phyloP scores from a whole-genome alignment of 1,140 invertebrate species.

The Phortica variegata region DNA sequence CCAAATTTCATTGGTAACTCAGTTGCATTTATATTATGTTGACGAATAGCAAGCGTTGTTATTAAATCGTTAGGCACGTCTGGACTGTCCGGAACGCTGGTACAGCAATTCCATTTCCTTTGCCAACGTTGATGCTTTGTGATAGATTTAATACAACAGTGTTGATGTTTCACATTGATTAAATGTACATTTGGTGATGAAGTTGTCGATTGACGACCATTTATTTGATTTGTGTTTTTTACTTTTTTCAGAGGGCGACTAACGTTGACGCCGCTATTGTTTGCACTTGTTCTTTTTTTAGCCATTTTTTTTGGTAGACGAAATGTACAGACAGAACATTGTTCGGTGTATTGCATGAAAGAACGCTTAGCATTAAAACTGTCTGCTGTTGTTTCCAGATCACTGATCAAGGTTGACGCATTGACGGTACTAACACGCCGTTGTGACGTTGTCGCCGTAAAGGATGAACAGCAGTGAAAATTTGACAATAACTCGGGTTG shows the following conservation, averaged over 20 bases:
- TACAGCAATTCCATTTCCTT: conserved; percentile 62
- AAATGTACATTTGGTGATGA: too few species aligned
- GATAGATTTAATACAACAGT: conserved; percentile 41
- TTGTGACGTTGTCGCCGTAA: conserved; percentile 37
- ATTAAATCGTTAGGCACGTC: conserved; percentile 57
- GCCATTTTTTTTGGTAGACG: conserved; percentile 31
- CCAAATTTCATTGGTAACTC: conserved; percentile 47
- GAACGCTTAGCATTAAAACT: conserved; percentile 11
- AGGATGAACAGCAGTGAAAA: conserved; percentile 54
- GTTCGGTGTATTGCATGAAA: conserved; percentile 50
- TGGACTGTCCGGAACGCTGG: conserved; percentile 61
- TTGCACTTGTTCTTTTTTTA: conserved; percentile 6
- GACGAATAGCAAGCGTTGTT: conserved; percentile 32
- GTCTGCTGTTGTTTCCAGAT: conserved; percentile 17
- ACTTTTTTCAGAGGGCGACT: too few species aligned
- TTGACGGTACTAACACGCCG: conserved; percentile 37
- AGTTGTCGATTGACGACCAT: background rate
- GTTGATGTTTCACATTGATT: too few species aligned
- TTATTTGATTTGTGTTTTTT: too few species aligned
- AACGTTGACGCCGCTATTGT: conserved; percentile 29
- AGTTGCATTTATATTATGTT: conserved; percentile 36
- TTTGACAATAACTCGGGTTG: conserved; percentile 22
- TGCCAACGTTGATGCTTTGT: conserved; percentile 57
- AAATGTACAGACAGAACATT: conserved; percentile 53
- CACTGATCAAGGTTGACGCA: conserved; percentile 26